phyloP scores from a whole-genome alignment of 1,140 invertebrate genomes.

The Phymorhynchus buccinoides region DNA sequence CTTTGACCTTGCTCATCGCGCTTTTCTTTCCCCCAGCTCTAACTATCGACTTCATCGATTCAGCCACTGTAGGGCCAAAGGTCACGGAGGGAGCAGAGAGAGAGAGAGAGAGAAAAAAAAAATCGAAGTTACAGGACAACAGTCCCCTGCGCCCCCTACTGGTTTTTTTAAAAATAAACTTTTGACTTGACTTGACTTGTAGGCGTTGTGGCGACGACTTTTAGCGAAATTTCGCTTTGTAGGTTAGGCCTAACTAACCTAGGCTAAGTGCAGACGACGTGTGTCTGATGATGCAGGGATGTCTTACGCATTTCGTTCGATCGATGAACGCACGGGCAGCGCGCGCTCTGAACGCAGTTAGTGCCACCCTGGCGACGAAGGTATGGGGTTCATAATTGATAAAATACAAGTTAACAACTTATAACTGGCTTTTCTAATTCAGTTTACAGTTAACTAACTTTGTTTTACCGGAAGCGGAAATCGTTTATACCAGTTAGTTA shows the following conservation, averaged over 20 bases:
- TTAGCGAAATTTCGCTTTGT: background rate
- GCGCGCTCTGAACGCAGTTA: background rate
- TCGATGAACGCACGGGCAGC: background rate
- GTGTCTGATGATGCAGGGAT: background rate
- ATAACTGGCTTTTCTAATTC: too few species aligned
- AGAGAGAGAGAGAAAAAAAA: background rate
- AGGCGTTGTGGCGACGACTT: background rate
- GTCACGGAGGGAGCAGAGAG: background rate
- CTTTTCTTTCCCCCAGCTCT: background rate
- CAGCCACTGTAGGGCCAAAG: constrained; percentile 4
- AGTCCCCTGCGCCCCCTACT: background rate
- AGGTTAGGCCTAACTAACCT: too few species aligned
- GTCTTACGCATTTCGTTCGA: background rate
- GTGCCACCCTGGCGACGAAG: background rate
- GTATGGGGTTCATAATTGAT: background rate
- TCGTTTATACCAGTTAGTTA: too few species aligned
- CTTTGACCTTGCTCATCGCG: background rate
- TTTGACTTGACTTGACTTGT: too few species aligned
- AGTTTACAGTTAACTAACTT: too few species aligned
- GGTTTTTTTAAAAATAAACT: too few species aligned
- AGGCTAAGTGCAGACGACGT: background rate
- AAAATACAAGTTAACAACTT: too few species aligned
- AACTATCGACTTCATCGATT: constrained; percentile 3
- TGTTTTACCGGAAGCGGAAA: too few species aligned
- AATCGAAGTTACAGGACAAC: too few species aligned